phyloP scores from a whole-genome alignment of 2,888 invertebrate species.

The Metopia argyrocephala region DNA sequence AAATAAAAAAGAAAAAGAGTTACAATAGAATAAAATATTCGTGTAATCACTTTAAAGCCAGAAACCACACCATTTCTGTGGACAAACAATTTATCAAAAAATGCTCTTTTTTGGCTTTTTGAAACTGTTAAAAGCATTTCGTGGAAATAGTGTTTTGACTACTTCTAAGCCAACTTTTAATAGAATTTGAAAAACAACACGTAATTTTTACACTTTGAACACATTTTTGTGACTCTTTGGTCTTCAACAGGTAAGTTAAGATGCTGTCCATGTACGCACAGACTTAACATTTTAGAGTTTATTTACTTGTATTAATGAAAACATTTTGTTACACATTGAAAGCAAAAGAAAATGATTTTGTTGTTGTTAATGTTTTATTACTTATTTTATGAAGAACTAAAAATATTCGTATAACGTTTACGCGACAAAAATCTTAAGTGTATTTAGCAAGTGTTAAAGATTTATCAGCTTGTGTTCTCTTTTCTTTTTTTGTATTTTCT shows the following conservation, averaged over 20 bases:
- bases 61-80: conserved; percentile 18
- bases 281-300: conserved; percentile 27
- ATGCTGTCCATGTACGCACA: conserved; percentile 51
- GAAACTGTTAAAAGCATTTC: not conserved
- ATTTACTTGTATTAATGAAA: not conserved
- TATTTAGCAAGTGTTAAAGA: conserved; percentile 65
- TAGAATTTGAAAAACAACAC: conserved; percentile 33
- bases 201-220: conserved; percentile 10
- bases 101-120: not conserved
- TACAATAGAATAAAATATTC: not conserved
- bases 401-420: conserved; percentile 36
- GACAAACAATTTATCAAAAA: not conserved
- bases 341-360: not conserved
- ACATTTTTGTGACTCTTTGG: not conserved
- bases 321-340: conserved; percentile 51
- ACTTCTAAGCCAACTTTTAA: conserved; percentile 1
- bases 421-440: conserved; percentile 68
- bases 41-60: not conserved
- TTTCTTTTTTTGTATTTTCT: conserved; percentile 20
- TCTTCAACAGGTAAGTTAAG: conserved; percentile 34
- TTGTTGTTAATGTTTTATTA: conserved; percentile 41
- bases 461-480: conserved; percentile 60
- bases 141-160: conserved; percentile 17
- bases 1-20: not conserved
- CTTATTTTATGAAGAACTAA: conserved; percentile 19